Evolutionary conservation across 2,113 vertebrate species (phyloP), one percentile per base, ranked within the genome.

Genomic region (Propithecus coquereli): DNA sequence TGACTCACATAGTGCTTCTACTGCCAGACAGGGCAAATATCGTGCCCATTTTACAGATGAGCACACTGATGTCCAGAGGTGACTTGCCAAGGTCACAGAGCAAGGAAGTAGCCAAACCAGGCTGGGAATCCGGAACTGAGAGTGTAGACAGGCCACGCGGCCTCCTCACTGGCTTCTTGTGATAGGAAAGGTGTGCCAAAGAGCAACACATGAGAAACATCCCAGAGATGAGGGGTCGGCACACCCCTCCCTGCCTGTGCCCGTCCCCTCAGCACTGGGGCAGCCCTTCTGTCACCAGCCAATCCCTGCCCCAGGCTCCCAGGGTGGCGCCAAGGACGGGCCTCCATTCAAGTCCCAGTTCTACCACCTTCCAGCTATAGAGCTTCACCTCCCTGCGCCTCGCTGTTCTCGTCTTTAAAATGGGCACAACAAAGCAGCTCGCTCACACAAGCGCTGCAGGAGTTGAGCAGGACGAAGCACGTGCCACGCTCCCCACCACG

Each of bases 301-400:
- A 40, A 6, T 6, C 23, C 54, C 63, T 3, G 1, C 14, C 14
- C 32, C 1, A 10, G 9, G 3, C 45, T 54, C 59, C 90, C 61
- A 43, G 76, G 47, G 5, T 23, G 40, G 5, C 23, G 63, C 45
- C 0, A 0, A 14, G 0, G 3, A 25, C 25, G 47, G 63, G 50
- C 34, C 61, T 43, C 4, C 1, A 12, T 37, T 80, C 68, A 3
- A 34, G 50, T 43, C 25, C 32, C 43, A 47, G 27, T 5, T 45
- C 30, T 43, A 16, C n/a, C 32, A 17, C 5, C 20, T 18, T 25
- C 34, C 61, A 13, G 47, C 5, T 22, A 8, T 34, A 13, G 37
- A 22, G 32, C 57, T 32, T 17, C 10, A 1, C 63, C 37, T 59
- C 13, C 61, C 10, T 17, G 20, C 30, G 43, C 73, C 65, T 57